Evolutionary conservation across 2,797 vertebrate genomes (phyloP), one percentile per base, ranked within the genome.

Genomic region (Sebastes kiyomatsui): DNA sequence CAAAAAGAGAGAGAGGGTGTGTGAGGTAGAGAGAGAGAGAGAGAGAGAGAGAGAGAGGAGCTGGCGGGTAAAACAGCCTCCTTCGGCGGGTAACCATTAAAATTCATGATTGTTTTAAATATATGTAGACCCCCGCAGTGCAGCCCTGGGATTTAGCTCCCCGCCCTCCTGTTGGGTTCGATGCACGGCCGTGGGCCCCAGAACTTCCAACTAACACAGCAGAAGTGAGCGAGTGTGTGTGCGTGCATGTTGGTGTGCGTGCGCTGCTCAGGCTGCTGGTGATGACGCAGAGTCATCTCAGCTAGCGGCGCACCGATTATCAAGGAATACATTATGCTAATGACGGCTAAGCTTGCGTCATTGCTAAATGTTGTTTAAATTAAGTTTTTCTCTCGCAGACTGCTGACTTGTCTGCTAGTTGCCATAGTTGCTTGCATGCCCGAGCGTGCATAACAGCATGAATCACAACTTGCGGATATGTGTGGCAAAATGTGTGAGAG

Each of bases 51-150:
- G 5, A 38, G 30, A 52, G 55, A 60, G 71, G 67, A 72, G 52
- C 23, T 81, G 79, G 77, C 67, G 89, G 82, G 73, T 91, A 78
- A 84, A 80, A 85, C 76, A 87, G 75, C 60, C 75, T 84, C 87
- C 86, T 87, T 87, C 16, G 49, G 81, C 7, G 79, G 91, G 84
- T 82, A 68, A 16, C 73, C 73, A 87, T 94, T 91, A 94, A 95
- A 96, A 96, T 96, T 93, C 91, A 95, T 94, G 90, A 90, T 87
- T 83, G 83, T 84, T 92, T 95, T 94, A 94, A 95, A 93, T 95
- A 93, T 93, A 91, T 90, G 93, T 92, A 86, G 81, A 84, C 85
- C 88, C 93, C 91, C 83, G 79, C 83, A 92, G 94, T 83, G 89
- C 72, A 75, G 84, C 90, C 88, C 86, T 77, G 56, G 80, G 89